phyloP scores from a whole-genome alignment of 2,888 invertebrate species.

The Macrophya alboannulata region DNA sequence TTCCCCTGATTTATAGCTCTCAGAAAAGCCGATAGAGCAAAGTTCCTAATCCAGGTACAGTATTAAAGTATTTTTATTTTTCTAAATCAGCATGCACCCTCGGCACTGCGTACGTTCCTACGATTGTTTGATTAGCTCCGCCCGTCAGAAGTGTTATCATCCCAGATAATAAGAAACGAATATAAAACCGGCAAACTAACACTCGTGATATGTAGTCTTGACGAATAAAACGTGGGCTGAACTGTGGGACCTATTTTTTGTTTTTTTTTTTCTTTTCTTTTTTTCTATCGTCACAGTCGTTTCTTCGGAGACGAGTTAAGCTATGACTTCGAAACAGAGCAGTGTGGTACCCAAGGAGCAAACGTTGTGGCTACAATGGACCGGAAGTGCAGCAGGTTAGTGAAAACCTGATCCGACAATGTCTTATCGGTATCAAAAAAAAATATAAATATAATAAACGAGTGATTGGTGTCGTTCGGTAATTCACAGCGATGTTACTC shows the following conservation, averaged over 20 bases:
- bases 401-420: not conserved
- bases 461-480: not conserved
- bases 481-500: constrained; percentile 67
- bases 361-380: constrained; percentile 62
- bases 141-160: not conserved
- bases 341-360: not conserved
- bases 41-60: not conserved
- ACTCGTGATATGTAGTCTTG: not conserved
- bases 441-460: constrained; percentile 62
- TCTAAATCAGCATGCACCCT: not conserved
- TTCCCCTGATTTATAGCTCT: not conserved
- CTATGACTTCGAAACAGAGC: not conserved
- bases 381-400: constrained; percentile 46
- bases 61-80: not conserved
- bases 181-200: not conserved
- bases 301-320: not conserved
- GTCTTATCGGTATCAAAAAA: too few relatives aligned
- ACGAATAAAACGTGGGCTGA: not conserved
- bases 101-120: not conserved
- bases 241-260: not conserved
- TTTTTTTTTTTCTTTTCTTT: too few relatives aligned
- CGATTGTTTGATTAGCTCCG: not conserved
- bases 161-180: not conserved
- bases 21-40: not conserved
- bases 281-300: not conserved